Percentiles rank a stretch among this genome's conserved stretches.
Evolutionary conservation across 2,888 invertebrate species (phyloP).

Genomic region (Salticus scenicus): DNA sequence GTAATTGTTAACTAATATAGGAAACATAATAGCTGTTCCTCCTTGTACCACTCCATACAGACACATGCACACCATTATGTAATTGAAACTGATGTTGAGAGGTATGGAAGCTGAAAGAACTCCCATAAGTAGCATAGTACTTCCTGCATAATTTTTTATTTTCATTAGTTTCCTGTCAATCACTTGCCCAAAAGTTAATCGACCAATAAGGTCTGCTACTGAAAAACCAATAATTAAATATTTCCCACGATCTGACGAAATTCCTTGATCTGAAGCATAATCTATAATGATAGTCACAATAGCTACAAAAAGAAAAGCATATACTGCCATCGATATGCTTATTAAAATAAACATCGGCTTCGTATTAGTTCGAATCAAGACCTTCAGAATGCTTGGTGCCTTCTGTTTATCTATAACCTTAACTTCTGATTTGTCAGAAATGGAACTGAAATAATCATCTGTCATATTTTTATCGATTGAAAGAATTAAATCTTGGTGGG

Average conservation of each 20-base stretch:
- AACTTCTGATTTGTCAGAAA: not conserved
- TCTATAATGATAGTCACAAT: constrained; percentile 67
- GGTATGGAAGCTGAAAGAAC: constrained; percentile 11
- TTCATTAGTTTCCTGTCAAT: constrained; percentile 44
- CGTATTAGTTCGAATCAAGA: constrained; percentile 12
- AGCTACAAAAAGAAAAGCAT: constrained; percentile 34
- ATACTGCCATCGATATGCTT: constrained; percentile 42
- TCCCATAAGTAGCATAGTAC: constrained; percentile 16
- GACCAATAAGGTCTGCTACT: constrained; percentile 65
- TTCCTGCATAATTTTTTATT: constrained; percentile 16
- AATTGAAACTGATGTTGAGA: constrained; percentile 13
- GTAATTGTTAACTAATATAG: constrained; percentile 27
- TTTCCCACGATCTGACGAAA: constrained; percentile 44
- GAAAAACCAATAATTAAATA: constrained; percentile 64
- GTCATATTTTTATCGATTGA: not conserved
- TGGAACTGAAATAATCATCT: not conserved
- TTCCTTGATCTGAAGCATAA: constrained; percentile 60
- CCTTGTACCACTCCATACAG: constrained; percentile 28
- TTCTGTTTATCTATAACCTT: not conserved
- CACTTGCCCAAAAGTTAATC: constrained; percentile 65
- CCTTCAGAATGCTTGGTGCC: not conserved
- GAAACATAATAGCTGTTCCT: constrained; percentile 37
- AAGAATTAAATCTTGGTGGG: not conserved
- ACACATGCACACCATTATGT: constrained; percentile 23
- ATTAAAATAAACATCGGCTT: constrained; percentile 46